These are phyloP conservation scores for Serranus cabrilla DNA, from an alignment of 2,797 vertebrate species.

Conservation along the genomic window DNA sequence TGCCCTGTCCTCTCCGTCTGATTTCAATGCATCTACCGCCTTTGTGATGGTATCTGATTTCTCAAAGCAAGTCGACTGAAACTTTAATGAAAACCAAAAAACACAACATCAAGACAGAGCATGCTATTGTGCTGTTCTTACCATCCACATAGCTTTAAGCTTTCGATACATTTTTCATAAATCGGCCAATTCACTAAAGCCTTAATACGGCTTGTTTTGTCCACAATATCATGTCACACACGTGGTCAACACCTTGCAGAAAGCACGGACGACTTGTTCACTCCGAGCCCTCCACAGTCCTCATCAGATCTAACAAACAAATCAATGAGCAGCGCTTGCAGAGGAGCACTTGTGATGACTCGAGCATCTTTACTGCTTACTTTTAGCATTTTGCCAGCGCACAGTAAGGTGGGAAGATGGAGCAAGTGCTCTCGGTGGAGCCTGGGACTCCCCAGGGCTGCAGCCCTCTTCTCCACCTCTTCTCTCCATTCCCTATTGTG, in stretches of 20 bases:
- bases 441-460: slow-evolving; percentile 66
- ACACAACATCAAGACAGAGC: slow-evolving; percentile 50
- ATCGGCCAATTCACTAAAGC: slow-evolving; percentile 42
- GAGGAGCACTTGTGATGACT: slow-evolving; percentile 61
- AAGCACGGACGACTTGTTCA: slow-evolving; percentile 24
- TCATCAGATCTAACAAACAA: slow-evolving; percentile 51
- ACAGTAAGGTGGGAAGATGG: slow-evolving; percentile 61
- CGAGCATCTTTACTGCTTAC: slow-evolving; percentile 72
- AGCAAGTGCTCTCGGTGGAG: slow-evolving; percentile 65
- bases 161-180: slow-evolving; percentile 62
- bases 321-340: slow-evolving; percentile 62
- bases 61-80: slow-evolving; percentile 61
- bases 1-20: slow-evolving; percentile 53
- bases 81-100: slow-evolving; percentile 71
- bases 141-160: slow-evolving; percentile 53
- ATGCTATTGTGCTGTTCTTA: slow-evolving; percentile 40
- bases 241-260: slow-evolving; percentile 5
- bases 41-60: slow-evolving; percentile 67
- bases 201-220: slow-evolving; percentile 37
- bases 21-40: slow-evolving; percentile 39
- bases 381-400: slow-evolving; percentile 59
- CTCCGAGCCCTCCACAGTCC: slow-evolving; percentile 38
- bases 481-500: slow-evolving; percentile 64
- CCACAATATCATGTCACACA: slow-evolving; percentile 4
- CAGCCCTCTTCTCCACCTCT: slow-evolving; percentile 64